Evolutionary conservation across 2,888 invertebrate genomes (phyloP).

Genomic region (Rutpela maculata): DNA sequence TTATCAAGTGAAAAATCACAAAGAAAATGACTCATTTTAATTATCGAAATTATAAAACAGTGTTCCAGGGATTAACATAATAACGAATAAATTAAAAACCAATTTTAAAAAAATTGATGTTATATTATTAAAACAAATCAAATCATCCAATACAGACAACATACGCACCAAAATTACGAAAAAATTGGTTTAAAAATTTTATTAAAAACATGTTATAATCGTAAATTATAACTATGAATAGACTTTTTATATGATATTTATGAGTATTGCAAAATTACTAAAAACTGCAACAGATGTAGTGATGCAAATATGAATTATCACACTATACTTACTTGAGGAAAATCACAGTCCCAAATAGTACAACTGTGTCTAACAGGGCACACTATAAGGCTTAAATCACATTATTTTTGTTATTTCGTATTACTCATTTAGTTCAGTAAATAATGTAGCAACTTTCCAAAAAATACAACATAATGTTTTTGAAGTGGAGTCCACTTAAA

Average conservation of each 20-base stretch:
- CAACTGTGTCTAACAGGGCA: slow-evolving; percentile 21
- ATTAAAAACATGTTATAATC: background rate
- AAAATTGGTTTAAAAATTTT: slow-evolving; percentile 12
- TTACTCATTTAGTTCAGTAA: too few relatives aligned
- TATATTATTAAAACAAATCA: background rate
- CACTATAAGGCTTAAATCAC: slow-evolving; percentile 16
- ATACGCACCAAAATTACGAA: background rate
- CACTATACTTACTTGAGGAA: slow-evolving; percentile 42
- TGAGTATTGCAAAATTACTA: slow-evolving; percentile 48
- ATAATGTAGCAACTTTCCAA: too few relatives aligned
- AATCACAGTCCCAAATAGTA: slow-evolving; percentile 41
- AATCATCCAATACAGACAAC: slow-evolving; percentile 5
- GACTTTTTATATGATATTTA: slow-evolving; percentile 27
- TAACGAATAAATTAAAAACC: background rate
- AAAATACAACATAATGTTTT: too few relatives aligned
- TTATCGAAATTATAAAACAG: slow-evolving; percentile 16
- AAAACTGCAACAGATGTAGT: slow-evolving; percentile 43
- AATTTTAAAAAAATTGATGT: background rate
- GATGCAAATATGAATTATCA: slow-evolving; percentile 46
- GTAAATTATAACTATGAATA: slow-evolving; percentile 1
- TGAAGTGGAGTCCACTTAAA: too few relatives aligned
- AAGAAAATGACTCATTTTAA: background rate
- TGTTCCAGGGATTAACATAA: background rate
- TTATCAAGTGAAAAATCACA: too few relatives aligned
- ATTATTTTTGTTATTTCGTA: background rate